Evolutionary conservation across 2,888 invertebrate genomes (phyloP), one percentile per base, ranked within the genome.

Genomic region (Crossocerus cetratus): DNA sequence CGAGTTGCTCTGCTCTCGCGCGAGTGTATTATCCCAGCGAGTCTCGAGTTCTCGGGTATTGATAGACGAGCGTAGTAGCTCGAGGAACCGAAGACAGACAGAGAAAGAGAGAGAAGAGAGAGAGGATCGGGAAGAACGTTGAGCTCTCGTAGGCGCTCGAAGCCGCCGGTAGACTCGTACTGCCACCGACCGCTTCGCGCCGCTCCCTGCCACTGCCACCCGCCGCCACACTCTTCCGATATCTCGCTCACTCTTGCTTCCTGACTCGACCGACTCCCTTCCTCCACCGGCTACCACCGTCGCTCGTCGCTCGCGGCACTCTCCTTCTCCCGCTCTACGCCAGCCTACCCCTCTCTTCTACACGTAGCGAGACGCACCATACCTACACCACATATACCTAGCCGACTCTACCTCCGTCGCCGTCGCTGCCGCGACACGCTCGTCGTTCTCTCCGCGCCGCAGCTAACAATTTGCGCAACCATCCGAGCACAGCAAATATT

Each of bases 151-250:
- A 65, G 62, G 72, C 76, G 77, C 59, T 69, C 57, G 72, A 73
- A 68, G 70, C 78, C 70, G 68, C 74, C 82, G 81, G 76, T 75
- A 80, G 76, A 80, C 77, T 80, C 78, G 60, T 60, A 74, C 69
- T 64, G 78, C 76, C 73, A 67, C 69, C 72, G 66, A 66, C 58
- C 69, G 58, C 66, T 69, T 67, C 72, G 58, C 70, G 65, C 69
- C 20, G 23, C 69, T 69, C 67, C 76, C 73, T 76, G 67, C 69
- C 75, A 67, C 73, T 74, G 72, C 69, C 71, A 66, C 76, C 70
- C 77, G 69, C 70, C 69, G 67, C 62, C 58, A 64, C 75, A 69
- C 72, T 67, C 71, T 70, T 66, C 65, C 75, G 59, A 60, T 44
- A 42, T 68, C 69, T 56, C 66, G 65, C 69, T 60, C 61, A 23